Percentiles rank a stretch among this genome's conserved stretches.
phyloP scores from a whole-genome alignment of 1,140 invertebrate species.

The Thaumetopoea pityocampa region DNA sequence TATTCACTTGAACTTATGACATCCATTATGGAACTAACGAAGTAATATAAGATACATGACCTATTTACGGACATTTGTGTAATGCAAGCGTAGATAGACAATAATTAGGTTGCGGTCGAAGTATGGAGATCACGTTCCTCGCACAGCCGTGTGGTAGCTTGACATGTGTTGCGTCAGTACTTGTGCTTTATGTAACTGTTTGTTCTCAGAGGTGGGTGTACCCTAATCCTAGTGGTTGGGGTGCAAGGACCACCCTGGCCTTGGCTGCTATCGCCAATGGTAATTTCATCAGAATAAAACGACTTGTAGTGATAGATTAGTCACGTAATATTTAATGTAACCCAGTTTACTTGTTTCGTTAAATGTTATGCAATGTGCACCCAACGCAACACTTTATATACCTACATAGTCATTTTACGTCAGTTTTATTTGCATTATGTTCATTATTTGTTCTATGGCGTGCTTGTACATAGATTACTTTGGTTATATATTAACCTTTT shows the following conservation, averaged over 20 bases:
- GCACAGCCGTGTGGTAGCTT: neutral
- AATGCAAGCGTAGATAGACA: neutral
- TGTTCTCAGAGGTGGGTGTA: slow-evolving; percentile 39
- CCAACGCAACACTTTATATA: slow-evolving; percentile 9
- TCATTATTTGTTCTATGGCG: no score
- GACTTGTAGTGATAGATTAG: slow-evolving; percentile 21
- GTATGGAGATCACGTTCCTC: slow-evolving; percentile 3
- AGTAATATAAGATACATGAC: slow-evolving; percentile 1
- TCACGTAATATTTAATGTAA: slow-evolving; percentile 21
- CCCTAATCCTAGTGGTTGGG: slow-evolving; percentile 37
- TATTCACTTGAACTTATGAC: no score
- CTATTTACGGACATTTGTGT: neutral
- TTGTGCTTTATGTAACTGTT: slow-evolving; percentile 26
- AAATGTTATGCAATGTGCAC: slow-evolving; percentile 12
- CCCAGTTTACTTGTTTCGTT: slow-evolving; percentile 11
- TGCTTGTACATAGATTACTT: no score
- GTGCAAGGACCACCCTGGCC: slow-evolving; percentile 32
- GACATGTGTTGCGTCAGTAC: slow-evolving; percentile 6
- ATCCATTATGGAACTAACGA: no score
- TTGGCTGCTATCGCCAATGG: slow-evolving; percentile 34
- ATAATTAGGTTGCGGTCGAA: slow-evolving; percentile 2
- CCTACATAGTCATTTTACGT: no score
- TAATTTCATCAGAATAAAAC: slow-evolving; percentile 30
- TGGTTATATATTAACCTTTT: no score
- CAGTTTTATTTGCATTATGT: no score